Evolutionary conservation across 2,113 vertebrate genomes (phyloP), one percentile per base, ranked within the genome.

Genomic region (Rissa tridactyla): DNA sequence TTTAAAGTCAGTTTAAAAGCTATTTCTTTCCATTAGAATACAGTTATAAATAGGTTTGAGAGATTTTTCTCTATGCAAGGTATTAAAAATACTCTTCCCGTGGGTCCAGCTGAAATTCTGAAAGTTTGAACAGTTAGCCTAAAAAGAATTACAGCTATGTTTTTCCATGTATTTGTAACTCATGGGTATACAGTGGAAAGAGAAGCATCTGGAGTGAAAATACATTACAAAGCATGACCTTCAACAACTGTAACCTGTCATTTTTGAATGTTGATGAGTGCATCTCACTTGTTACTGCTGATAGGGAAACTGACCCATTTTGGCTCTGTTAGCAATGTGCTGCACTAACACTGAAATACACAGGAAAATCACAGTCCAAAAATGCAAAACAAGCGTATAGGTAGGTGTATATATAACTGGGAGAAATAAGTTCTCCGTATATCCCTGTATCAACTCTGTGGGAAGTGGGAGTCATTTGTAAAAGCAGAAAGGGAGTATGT

Each of bases 31-130:
- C 89, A 82, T 92, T 95, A 96, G 80, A 91, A 69, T 64, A 44
- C 32, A n/a, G 71, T 91, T 97, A 95, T 92, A 97, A 92, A 94
- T 88, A 95, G 84, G 40, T 92, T 96, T 83, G 66, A 82, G 92
- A 62, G 27, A 2, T 85, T 91, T 88, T 94, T 93, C 34, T 90
- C 36, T 80, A 25, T 80, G 82, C 83, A 88, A 44, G 69, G 52
- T 93, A 97, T 96, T 97, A 96, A 96, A 96, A 94, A 81, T 95
- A 92, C 58, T 70, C 47, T 64, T 96, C 95, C 93, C 95, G 26
- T 89, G 92, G 49, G 78, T 92, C 55, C 71, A 36, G 47, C 44
- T 86, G 86, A 65, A 80, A 94, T 97, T 96, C 61, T 96, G n/a
- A 19, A 95, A 95, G 82, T 77, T 86, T 94, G 54, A 80, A 72